phyloP scores from a whole-genome alignment of 2,113 vertebrate species.

The Marcusenius ussheri region DNA sequence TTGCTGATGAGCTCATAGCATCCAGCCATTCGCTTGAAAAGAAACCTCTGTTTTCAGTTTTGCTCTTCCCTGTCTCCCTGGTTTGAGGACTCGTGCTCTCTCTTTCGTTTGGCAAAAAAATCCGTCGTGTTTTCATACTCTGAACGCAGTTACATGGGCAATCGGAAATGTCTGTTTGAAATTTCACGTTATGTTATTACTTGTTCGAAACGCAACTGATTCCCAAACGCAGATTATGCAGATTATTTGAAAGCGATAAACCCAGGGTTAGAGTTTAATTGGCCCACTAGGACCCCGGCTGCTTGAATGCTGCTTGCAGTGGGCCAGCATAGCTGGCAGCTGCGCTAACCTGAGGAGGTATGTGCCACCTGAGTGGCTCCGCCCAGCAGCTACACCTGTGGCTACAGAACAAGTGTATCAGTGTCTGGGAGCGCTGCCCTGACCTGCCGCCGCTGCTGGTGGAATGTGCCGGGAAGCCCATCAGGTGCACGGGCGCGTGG shows the following conservation, averaged over 20 bases:
- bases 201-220: neutral
- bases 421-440: slow-evolving; percentile 72
- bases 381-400: slow-evolving; percentile 84
- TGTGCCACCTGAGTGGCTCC: slow-evolving; percentile 27
- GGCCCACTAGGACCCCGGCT: neutral
- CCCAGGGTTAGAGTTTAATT: neutral
- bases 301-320: neutral
- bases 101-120: neutral
- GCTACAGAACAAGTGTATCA: slow-evolving; percentile 94
- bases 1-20: neutral
- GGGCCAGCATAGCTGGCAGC: neutral
- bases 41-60: neutral
- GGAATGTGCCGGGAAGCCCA: slow-evolving; percentile 89
- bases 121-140: neutral
- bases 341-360: neutral
- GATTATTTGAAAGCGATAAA: neutral
- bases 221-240: neutral
- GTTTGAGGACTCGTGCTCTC: neutral
- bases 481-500: slow-evolving; percentile 96
- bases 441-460: slow-evolving; percentile 68
- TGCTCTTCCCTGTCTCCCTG: neutral
- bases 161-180: neutral
- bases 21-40: neutral
- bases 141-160: neutral
- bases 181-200: neutral